Evolutionary conservation across 2,113 vertebrate species (phyloP).

Genomic region (Hemibagrus wyckioides): DNA sequence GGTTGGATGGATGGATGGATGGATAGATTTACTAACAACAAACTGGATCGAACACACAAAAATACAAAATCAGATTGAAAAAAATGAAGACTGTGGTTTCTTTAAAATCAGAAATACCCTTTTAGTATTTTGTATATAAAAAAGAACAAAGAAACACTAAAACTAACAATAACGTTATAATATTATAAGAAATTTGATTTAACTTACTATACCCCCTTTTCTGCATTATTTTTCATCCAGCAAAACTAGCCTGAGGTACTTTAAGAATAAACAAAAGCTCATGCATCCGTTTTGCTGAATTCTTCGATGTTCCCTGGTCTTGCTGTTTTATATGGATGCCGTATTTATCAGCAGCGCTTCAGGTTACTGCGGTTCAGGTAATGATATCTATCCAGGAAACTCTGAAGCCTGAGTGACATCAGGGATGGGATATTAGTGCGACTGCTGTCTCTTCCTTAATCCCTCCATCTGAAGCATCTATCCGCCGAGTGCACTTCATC

Average conservation of each 20-base stretch:
- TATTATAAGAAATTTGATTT: too few relatives aligned
- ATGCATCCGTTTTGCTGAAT: background rate
- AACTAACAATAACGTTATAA: too few relatives aligned
- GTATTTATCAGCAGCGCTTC: conserved; percentile 1
- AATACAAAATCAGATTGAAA: background rate
- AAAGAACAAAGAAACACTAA: background rate
- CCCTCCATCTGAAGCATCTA: conserved; percentile 5
- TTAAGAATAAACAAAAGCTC: background rate
- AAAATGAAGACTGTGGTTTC: background rate
- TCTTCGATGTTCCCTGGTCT: too few relatives aligned
- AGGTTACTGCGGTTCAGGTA: background rate
- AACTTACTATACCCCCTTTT: too few relatives aligned
- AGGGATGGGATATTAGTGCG: background rate
- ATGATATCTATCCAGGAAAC: conserved; percentile 12
- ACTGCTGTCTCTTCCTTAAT: conserved; percentile 8
- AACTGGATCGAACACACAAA: background rate
- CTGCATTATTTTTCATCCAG: background rate
- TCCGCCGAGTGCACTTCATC: background rate
- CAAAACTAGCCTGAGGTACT: background rate
- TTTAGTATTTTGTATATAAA: background rate
- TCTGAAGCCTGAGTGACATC: conserved; percentile 7
- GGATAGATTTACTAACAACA: background rate
- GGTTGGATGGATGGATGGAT: too few relatives aligned
- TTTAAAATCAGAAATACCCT: background rate
- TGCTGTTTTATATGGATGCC: background rate